Evolutionary conservation across 2,797 vertebrate genomes (phyloP).

Genomic region (Brachymystax lenok): DNA sequence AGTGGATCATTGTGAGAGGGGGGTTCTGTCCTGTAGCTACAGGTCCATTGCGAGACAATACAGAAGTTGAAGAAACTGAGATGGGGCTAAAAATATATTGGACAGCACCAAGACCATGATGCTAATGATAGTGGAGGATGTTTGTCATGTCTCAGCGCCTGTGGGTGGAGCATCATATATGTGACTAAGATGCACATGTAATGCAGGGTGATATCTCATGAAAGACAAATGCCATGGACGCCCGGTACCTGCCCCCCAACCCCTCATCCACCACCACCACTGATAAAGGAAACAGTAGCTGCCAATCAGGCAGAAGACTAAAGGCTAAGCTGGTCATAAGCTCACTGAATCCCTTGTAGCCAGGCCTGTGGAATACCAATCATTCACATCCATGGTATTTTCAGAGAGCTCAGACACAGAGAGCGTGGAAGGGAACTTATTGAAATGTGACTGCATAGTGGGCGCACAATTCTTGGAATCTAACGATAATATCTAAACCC

Average conservation of each 20-base stretch:
- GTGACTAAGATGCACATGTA: slow-evolving; percentile 36
- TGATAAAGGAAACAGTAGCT: slow-evolving; percentile 50
- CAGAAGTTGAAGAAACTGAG: slow-evolving; percentile 25
- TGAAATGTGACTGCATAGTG: not conserved
- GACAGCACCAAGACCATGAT: not conserved
- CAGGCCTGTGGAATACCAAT: slow-evolving; percentile 42
- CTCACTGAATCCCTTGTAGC: slow-evolving; percentile 50
- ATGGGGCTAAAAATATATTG: too few species aligned
- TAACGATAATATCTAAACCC: not conserved
- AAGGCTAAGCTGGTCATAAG: slow-evolving; percentile 52
- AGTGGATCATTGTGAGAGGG: slow-evolving; percentile 60
- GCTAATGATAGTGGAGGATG: not conserved
- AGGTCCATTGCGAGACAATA: slow-evolving; percentile 53
- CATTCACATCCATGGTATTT: slow-evolving; percentile 46
- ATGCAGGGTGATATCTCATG: slow-evolving; percentile 44
- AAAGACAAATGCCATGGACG: slow-evolving; percentile 45
- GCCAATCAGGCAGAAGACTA: slow-evolving; percentile 59
- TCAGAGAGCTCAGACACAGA: slow-evolving; percentile 8
- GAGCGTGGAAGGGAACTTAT: not conserved
- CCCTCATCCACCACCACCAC: slow-evolving; percentile 7
- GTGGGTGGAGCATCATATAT: slow-evolving; percentile 22
- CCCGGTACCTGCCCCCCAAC: not conserved
- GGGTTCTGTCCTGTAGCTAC: slow-evolving; percentile 36
- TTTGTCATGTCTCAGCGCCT: not conserved
- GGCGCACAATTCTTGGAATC: not conserved